A percentile compares a stretch with the other conserved stretches of the same genome.
Conservation (phyloP, 37 sponge, comb jelly and placozoan genomes). For the Aplysina aerophoba region DNA sequence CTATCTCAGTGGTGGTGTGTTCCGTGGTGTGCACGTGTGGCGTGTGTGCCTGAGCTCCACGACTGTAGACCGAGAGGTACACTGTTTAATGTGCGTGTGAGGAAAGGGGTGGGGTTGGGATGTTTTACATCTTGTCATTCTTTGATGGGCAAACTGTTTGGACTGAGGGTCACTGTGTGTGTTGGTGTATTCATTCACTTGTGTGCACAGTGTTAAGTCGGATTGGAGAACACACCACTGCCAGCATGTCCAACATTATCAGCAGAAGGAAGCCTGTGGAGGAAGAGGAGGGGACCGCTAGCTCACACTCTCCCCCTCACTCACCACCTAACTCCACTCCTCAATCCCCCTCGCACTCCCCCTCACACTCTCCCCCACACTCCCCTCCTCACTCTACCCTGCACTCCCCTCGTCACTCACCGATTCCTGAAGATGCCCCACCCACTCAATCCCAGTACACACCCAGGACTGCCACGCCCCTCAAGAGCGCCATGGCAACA, state of each 20-base stretch:
- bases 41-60: constrained; percentile 27
- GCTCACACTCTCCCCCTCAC: not conserved
- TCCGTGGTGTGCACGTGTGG: not conserved
- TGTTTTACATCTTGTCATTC: not conserved
- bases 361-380: constrained; percentile 12
- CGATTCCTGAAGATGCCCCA: no score
- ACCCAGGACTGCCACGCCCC: not conserved
- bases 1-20: constrained; percentile 6
- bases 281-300: not conserved
- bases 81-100: not conserved
- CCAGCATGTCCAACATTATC: no score
- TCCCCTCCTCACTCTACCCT: no score
- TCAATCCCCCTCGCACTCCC: not conserved
- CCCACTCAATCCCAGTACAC: no score
- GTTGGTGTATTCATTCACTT: no score
- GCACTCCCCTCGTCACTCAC: no score
- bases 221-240: no score
- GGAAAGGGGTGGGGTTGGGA: not conserved
- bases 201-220: no score
- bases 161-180: no score
- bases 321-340: not conserved
- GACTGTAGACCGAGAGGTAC: no score
- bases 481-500: not conserved
- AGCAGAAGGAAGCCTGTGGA: no score
- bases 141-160: no score